Evolutionary conservation across 2,113 vertebrate species (phyloP).

Genomic region (Scopus umbretta): DNA sequence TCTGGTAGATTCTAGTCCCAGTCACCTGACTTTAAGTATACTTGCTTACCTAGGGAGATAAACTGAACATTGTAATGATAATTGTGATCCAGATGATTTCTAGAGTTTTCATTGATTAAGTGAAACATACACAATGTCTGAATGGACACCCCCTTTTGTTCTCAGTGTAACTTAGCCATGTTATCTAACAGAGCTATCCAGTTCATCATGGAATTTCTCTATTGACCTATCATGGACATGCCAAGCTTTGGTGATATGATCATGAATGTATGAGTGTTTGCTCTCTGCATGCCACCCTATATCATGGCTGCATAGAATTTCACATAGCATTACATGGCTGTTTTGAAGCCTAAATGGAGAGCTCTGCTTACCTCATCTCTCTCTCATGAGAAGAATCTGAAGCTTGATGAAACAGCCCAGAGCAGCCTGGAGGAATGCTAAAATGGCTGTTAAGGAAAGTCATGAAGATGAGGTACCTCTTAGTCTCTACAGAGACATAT

Average conservation of each 20-base stretch:
- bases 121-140: not conserved
- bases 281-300: constrained; percentile 60
- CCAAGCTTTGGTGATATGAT: constrained; percentile 67
- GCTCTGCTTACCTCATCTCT: constrained; percentile 76
- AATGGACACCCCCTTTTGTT: not conserved
- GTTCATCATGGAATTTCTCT: not conserved
- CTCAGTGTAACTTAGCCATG: not conserved
- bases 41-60: not conserved
- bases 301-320: constrained; percentile 49
- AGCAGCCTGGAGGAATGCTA: constrained; percentile 54
- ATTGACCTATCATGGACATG: constrained; percentile 33
- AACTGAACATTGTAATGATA: not conserved
- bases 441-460: constrained; percentile 42
- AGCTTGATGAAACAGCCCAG: constrained; percentile 29
- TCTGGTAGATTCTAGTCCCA: not conserved
- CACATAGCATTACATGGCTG: constrained; percentile 53
- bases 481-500: not conserved
- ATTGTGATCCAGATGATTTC: not conserved
- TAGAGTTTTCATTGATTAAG: not conserved
- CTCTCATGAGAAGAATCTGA: constrained; percentile 68
- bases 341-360: constrained; percentile 46
- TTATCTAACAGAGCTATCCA: not conserved
- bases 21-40: not conserved
- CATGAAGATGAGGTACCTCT: constrained; percentile 3
- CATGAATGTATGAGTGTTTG: constrained; percentile 63